Evolutionary conservation across 1,140 invertebrate genomes (phyloP), one percentile per base, ranked within the genome.

Genomic region (Coelopa frigida): DNA sequence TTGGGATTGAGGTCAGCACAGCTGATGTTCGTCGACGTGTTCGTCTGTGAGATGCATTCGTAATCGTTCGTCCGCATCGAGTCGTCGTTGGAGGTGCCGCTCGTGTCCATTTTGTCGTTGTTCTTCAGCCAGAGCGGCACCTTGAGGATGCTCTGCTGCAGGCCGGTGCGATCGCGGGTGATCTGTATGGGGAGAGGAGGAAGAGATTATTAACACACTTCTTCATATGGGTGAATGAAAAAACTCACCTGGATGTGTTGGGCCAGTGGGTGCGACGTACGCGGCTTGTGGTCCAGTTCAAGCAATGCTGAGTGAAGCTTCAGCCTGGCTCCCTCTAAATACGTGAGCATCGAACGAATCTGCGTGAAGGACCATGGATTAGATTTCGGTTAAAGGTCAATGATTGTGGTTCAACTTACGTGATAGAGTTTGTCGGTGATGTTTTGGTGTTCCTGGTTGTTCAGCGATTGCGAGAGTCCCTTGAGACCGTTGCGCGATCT

Each of bases 301-400:
- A 84, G 80, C 15, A 95, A 68, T 23, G 83, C 83, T 29, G 81
- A 82, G 24, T 88, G 82, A 17, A 95, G 78, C 72, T 96, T 95
- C 57, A 85, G 87, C 51, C 86, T 80, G 5, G 89, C 82, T 1
- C 90, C 92, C 72, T 96, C 92, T 47, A 95, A 72, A 61, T 93
- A 96, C 6, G 89, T 84, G 39, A 95, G 71, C 85, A 92, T 94
- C 3, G 88, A 88, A 57, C 85, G 81, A 77, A 93, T 91, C 90
- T 95, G 65, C 0, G 74, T 69, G 52, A 39, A 48, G 17, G 14
- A 29, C 14, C 42, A 31, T 42, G 42, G 47, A 48, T 48, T 24
- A n/a, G n/a, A n/a, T n/a, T n/a, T n/a, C 2, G 43, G 22, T 14
- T 45, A 23, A 35, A 47, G 41, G 35, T 49, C 70, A 76, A 15